Base-by-base conservation (phyloP, 2,797 vertebrate genomes). In the Urocyon cinereoargenteus region DNA sequence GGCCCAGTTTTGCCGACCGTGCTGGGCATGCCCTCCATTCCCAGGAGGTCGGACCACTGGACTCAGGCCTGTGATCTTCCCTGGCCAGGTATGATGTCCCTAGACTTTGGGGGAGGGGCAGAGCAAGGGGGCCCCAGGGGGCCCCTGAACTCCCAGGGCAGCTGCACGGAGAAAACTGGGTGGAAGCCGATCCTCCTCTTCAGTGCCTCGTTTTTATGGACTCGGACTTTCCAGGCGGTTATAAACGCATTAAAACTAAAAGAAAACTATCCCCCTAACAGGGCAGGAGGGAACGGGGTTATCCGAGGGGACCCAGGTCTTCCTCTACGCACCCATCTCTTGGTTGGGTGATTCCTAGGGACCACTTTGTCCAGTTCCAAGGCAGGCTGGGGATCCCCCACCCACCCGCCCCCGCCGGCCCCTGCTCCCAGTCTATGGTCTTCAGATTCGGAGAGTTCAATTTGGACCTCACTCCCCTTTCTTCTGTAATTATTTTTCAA, bases 191-290 rank as follows among this genome's bases (percentile, higher is more conserved):
- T 53, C 13, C 12, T 3, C 40, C 72, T 92, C n/a, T 57, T 5
- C 0, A 8, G 18, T 3, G 8, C 31, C 62, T 59, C 12, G 6
- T 40, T 78, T 73, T 53, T n/a, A 26, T 31, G 16, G 21, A 26
- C 36, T 86, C 45, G 4, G 24, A 62, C 87, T 85, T 93, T 87
- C 49, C 83, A 61, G 64, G 91, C 31, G 90, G 36, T 93, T 95
- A 73, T 19, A 64, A 90, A 75, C 3, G 0, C 57, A 55, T 92
- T 7, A 53, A 87, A 82, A 19, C n/a, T 92, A 51, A 49, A 15
- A 22, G 10, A 57, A 75, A 92, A 83, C 49, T 55, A 6, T 12
- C 34, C n/a, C 61, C n/a, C 79, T 57, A 75, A 6, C 24, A 4
- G 9, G 11, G 51, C 72, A 24, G 66, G 26, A 81, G 16, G 24